Conservation (phyloP, 2,888 invertebrate species). For the Rhyacophila evoluta region DNA sequence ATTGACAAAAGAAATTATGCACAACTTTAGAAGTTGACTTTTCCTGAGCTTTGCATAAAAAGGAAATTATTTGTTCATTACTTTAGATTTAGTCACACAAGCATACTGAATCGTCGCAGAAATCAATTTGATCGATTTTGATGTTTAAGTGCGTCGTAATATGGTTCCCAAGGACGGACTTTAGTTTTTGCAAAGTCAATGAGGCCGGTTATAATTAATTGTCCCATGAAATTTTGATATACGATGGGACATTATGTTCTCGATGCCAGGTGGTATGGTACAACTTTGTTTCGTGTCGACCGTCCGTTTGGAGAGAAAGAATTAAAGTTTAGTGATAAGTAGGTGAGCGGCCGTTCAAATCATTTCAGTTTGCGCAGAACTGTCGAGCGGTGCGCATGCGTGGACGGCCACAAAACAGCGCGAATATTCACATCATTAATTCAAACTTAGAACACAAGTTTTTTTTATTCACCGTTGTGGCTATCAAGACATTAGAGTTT, state of each 20-base stretch:
- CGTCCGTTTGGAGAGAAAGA: slow-evolving; percentile 8
- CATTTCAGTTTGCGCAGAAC: slow-evolving; percentile 47
- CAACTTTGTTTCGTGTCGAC: neutral
- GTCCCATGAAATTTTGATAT: no score
- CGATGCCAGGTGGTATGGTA: neutral
- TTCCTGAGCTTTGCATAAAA: no score
- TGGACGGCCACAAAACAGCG: slow-evolving; percentile 20
- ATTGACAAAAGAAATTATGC: no score
- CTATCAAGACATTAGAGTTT: neutral
- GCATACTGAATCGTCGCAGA: no score
- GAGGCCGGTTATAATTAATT: neutral
- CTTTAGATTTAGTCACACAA: no score
- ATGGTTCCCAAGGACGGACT: no score
- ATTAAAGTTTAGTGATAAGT: slow-evolving; percentile 42
- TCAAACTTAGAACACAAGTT: slow-evolving; percentile 1
- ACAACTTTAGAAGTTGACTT: no score
- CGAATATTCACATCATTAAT: neutral
- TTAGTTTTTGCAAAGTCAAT: no score
- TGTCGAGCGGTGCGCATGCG: slow-evolving; percentile 48
- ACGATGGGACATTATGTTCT: neutral
- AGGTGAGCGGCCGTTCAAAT: slow-evolving; percentile 37
- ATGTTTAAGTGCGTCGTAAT: no score
- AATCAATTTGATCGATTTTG: no score
- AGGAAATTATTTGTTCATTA: no score
- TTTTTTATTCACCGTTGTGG: slow-evolving; percentile 20